phyloP scores from a whole-genome alignment of 2,113 vertebrate species.

The Shinisaurus crocodilurus region DNA sequence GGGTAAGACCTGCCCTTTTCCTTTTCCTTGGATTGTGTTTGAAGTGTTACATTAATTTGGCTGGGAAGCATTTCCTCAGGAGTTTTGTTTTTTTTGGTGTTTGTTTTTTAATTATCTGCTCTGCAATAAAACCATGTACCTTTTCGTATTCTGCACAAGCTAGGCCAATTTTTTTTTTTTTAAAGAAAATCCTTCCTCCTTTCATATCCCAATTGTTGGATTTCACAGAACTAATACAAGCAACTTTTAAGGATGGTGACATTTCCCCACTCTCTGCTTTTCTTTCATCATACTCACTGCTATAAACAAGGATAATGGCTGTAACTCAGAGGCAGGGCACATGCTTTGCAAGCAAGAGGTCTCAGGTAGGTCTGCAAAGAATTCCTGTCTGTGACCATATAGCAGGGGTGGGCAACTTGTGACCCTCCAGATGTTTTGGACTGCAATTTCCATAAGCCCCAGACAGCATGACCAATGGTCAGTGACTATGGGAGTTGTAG shows the following conservation, averaged over 20 bases:
- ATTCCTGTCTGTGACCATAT: background rate
- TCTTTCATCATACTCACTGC: background rate
- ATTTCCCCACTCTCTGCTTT: background rate
- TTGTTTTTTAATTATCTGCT: slow-evolving; percentile 20
- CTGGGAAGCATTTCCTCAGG: slow-evolving; percentile 52
- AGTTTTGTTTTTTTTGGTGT: too few species aligned
- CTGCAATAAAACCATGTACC: slow-evolving; percentile 16
- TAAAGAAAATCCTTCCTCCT: background rate
- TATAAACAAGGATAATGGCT: background rate
- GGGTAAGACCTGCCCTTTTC: slow-evolving; percentile 62
- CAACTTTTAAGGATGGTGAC: background rate
- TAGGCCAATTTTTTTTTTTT: slow-evolving; percentile 14
- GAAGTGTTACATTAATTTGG: slow-evolving; percentile 55
- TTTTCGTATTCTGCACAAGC: slow-evolving; percentile 31
- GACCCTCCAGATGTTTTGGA: too few species aligned
- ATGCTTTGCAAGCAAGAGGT: background rate
- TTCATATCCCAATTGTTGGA: background rate
- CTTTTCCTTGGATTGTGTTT: slow-evolving; percentile 77
- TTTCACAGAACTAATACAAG: background rate
- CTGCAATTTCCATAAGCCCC: too few species aligned
- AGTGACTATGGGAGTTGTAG: too few species aligned
- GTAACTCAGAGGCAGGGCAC: background rate
- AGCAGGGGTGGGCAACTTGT: too few species aligned
- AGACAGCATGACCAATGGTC: too few species aligned
- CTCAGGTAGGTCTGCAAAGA: background rate